Evolutionary conservation across 2,888 invertebrate genomes (phyloP), one percentile per base, ranked within the genome.

Genomic region (Tenthredo distinguenda): DNA sequence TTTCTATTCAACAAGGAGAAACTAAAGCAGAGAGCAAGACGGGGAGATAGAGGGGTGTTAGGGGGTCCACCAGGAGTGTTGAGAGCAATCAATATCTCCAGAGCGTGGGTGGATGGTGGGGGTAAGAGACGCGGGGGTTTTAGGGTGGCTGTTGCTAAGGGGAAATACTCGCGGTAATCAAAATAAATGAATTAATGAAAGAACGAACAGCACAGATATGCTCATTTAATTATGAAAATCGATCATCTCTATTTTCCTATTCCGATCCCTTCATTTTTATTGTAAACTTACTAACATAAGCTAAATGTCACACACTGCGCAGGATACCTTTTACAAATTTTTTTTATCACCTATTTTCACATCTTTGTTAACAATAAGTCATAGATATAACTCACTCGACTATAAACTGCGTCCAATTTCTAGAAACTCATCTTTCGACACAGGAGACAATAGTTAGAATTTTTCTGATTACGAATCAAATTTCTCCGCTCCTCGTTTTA

Each of bases 121-220:
- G 71, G 65, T 47, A 50, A 62, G 83, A 47, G 37, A 31, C 34
- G 83, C 26, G 9, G 31, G 68, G 55, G 79, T 81, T 47, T 79
- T 34, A 58, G 83, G 83, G 83, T 71, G 68, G 83, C 68, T 83
- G 83, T 83, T 83, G 83, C 83, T 83, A 83, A 47, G 83, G 83
- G 68, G 83, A 83, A 83, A 83, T 81, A 62, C 37, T 62, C 21
- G n/a, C 58, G n/a, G 37, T 62, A 40, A 81, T 62, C 21, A 58
- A 37, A 21, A 81, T 40, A 26, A 62, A 34, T 50, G 9, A 50
- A n/a, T 18, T 9, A 43, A 71, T 71, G 71, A 62, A 26, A 12
- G 62, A 62, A 62, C 7, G 12, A 62, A 21, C 26, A 12, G 7
- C 18, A 7, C 55, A 55, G 18, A 55, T 55, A n/a, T n/a, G 18